A percentile compares a stretch with the other conserved stretches of the same genome.
Conservation (phyloP, 2,888 invertebrate species). For the Aphrophora alni region DNA sequence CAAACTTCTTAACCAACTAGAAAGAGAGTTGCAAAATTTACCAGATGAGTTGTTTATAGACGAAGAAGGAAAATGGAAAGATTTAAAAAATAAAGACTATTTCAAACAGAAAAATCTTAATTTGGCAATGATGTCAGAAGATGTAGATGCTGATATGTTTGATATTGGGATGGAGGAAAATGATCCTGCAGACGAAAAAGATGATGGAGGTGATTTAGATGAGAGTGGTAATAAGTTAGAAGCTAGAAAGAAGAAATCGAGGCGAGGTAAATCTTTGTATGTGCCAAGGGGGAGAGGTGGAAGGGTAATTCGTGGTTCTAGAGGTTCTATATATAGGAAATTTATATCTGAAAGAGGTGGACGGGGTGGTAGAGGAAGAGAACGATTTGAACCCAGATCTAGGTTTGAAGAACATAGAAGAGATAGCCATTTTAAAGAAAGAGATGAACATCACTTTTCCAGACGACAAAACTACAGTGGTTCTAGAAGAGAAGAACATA, state of each 20-base stretch:
- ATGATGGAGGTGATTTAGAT: background rate
- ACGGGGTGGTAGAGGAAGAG: background rate
- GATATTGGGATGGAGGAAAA: slow-evolving; percentile 29
- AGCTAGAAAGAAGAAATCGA: background rate
- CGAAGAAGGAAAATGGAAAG: background rate
- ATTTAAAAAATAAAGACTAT: background rate
- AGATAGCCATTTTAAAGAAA: background rate
- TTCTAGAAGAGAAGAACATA: background rate
- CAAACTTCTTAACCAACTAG: background rate
- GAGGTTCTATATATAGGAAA: background rate
- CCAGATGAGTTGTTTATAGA: background rate
- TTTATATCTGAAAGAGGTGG: background rate
- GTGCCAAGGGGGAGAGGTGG: background rate
- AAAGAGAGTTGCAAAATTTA: background rate
- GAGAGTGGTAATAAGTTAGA: background rate
- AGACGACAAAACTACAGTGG: background rate
- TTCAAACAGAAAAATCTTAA: background rate
- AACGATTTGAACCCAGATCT: background rate
- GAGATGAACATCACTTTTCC: background rate
- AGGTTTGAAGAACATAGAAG: background rate
- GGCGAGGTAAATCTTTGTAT: background rate
- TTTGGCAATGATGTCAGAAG: background rate
- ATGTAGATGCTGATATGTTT: slow-evolving; percentile 28
- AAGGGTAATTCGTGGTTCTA: background rate
- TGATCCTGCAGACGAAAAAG: background rate